Evolutionary conservation across 1,140 invertebrate genomes (phyloP).

Genomic region (Chlorops oryzae): DNA sequence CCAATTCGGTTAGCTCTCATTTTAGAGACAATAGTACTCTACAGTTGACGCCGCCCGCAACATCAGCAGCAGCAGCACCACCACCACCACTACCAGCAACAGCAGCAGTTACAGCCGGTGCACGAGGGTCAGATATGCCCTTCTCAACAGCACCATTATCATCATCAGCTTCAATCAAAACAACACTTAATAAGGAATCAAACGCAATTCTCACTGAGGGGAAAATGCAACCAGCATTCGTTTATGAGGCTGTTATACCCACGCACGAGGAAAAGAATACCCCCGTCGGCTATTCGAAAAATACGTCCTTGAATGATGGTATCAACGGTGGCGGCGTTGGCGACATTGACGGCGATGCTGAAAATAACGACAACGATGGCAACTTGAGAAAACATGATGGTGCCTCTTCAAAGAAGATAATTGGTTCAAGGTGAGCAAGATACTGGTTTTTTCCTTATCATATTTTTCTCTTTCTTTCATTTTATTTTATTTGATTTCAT

Average conservation of each 20-base stretch:
- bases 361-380: slow-evolving; percentile 6
- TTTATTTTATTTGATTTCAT: neutral
- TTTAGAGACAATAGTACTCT: too few species aligned
- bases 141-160: neutral
- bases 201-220: slow-evolving; percentile 4
- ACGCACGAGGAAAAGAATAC: slow-evolving; percentile 14
- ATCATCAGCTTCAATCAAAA: neutral
- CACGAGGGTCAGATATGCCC: too few species aligned
- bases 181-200: slow-evolving; percentile 4
- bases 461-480: neutral
- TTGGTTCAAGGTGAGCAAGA: slow-evolving; percentile 43
- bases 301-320: too few species aligned
- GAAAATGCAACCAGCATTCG: slow-evolving; percentile 28
- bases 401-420: slow-evolving; percentile 41
- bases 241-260: slow-evolving; percentile 31
- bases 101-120: slow-evolving; percentile 12
- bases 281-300: neutral
- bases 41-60: too few species aligned
- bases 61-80: neutral
- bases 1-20: slow-evolving; percentile 18
- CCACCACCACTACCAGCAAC: slow-evolving; percentile 3
- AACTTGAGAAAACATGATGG: slow-evolving; percentile 14
- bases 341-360: slow-evolving; percentile 5
- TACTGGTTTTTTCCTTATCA: neutral
- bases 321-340: too few species aligned